Conservation (phyloP, 2,113 vertebrate species). For the Hippolais icterina region DNA sequence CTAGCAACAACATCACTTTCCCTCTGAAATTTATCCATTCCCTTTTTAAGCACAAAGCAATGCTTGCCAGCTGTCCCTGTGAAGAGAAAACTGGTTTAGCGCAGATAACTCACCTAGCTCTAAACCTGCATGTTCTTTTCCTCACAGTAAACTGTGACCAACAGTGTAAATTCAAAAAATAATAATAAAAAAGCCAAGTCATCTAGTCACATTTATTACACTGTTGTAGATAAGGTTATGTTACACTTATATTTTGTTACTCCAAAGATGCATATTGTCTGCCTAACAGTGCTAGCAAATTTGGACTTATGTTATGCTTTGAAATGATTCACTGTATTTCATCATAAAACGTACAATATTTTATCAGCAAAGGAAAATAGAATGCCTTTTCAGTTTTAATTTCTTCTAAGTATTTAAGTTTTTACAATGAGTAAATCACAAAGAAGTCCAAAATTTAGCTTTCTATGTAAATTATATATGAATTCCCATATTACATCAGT, state of each 20-base stretch:
- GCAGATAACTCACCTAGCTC: neutral
- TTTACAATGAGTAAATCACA: neutral
- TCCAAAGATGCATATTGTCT: neutral
- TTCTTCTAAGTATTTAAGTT: neutral
- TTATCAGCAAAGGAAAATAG: neutral
- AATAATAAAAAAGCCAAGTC: neutral
- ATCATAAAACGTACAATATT: neutral
- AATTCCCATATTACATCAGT: neutral
- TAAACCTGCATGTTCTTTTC: neutral
- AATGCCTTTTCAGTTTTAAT: neutral
- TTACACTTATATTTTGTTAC: neutral
- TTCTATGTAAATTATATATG: neutral
- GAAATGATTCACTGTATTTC: neutral
- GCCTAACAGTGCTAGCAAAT: neutral
- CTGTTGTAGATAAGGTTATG: neutral
- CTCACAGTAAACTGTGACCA: neutral
- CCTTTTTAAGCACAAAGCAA: neutral
- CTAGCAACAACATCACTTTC: slow-evolving; percentile 2
- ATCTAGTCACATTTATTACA: neutral
- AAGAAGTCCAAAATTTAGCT: neutral
- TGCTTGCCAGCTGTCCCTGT: neutral
- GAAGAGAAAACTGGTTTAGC: neutral
- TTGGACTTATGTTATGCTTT: neutral
- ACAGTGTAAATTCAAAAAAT: neutral
- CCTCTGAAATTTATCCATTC: neutral